phyloP scores from a whole-genome alignment of 2,113 vertebrate genomes.

The Paraplagusia blochii region DNA sequence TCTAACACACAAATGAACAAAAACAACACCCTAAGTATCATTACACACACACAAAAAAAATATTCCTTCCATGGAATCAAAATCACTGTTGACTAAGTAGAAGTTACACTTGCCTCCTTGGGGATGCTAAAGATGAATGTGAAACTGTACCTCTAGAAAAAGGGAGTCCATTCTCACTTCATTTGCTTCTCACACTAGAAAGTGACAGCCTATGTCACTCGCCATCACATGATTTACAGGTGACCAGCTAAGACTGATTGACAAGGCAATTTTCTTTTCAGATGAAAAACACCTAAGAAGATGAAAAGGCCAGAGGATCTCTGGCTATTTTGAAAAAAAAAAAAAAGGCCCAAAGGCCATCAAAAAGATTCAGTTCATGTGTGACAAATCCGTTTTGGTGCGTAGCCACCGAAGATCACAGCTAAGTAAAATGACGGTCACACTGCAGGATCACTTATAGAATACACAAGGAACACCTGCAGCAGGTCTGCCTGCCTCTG shows the following conservation, averaged over 20 bases:
- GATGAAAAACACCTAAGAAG: conserved; percentile 36
- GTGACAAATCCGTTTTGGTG: conserved; percentile 30
- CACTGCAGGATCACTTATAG: conserved; percentile 30
- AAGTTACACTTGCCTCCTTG: neutral
- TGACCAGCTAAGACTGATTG: conserved; percentile 55
- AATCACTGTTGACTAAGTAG: neutral
- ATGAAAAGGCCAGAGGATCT: conserved; percentile 52
- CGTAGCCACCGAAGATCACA: conserved; percentile 23
- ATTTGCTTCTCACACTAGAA: conserved; percentile 22
- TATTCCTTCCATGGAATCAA: neutral
- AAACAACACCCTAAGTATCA: conserved; percentile 7
- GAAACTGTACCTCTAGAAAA: neutral
- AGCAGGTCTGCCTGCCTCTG: conserved; percentile 3
- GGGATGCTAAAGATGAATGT: no score
- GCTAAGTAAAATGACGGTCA: conserved; percentile 29
- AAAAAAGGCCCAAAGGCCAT: conserved; percentile 19
- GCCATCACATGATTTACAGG: conserved; percentile 41
- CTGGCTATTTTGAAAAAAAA: conserved; percentile 27
- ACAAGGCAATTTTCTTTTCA: conserved; percentile 47
- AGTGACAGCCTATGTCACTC: conserved; percentile 12
- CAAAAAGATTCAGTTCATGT: conserved; percentile 33
- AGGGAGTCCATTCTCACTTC: conserved; percentile 9
- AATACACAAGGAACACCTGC: conserved; percentile 30
- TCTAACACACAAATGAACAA: conserved; percentile 22
- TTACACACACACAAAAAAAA: conserved; percentile 1